Conservation (phyloP, 2,888 invertebrate species). For the Campopleginae sp. region DNA sequence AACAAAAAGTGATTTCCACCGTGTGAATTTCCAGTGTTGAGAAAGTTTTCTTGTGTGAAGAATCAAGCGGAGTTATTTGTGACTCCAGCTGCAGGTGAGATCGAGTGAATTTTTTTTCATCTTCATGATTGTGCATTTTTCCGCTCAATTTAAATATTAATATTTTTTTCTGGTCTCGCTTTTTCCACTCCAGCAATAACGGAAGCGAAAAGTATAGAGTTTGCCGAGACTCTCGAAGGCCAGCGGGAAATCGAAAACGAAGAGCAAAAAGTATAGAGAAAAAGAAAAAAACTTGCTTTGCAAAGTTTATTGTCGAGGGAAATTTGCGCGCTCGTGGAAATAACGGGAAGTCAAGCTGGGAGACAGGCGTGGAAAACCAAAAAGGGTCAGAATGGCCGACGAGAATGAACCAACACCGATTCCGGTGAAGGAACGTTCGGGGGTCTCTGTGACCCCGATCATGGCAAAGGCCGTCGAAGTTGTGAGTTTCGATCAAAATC, state of each 20-base stretch:
- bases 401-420: constrained; percentile 85
- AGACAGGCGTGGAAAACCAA: constrained; percentile 81
- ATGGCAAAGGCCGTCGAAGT: constrained; percentile 87
- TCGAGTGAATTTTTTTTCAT: background rate
- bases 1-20: constrained; percentile 8
- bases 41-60: background rate
- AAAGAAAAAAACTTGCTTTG: background rate
- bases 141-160: background rate
- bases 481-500: constrained; percentile 84
- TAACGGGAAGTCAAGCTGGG: constrained; percentile 81
- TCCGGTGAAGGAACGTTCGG: constrained; percentile 85
- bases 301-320: constrained; percentile 9
- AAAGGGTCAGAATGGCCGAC: constrained; percentile 87
- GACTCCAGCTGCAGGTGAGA: background rate
- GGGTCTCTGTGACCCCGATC: constrained; percentile 84
- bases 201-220: background rate
- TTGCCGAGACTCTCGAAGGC: constrained; percentile 1
- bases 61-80: background rate
- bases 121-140: background rate
- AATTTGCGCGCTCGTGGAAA: constrained; percentile 8
- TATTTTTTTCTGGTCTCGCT: background rate
- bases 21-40: background rate
- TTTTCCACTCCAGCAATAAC: background rate
- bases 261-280: background rate
- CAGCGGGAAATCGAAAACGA: background rate